Evolutionary conservation across 1,140 invertebrate species (phyloP).

Genomic region (Euwallacea similis): DNA sequence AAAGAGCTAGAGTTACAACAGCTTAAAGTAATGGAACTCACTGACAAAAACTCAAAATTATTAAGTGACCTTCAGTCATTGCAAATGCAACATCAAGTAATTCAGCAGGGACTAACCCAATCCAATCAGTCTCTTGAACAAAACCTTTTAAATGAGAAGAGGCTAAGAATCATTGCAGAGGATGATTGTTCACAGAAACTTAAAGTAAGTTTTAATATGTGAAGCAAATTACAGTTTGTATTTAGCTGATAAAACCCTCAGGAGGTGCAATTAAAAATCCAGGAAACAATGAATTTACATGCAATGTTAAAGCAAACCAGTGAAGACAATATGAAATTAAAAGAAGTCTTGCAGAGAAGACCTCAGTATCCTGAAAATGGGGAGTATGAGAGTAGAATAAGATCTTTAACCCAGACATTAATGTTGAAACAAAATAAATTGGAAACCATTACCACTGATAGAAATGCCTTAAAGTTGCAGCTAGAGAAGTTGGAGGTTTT

Average conservation of each 20-base stretch:
- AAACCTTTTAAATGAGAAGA: conserved; percentile 59
- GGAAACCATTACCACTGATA: conserved; percentile 75
- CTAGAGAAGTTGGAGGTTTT: conserved; percentile 76
- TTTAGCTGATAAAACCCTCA: conserved; percentile 44
- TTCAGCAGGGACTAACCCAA: conserved; percentile 44
- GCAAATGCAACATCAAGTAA: conserved; percentile 48
- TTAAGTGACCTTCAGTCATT: conserved; percentile 58
- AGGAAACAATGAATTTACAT: conserved; percentile 57
- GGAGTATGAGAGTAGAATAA: conserved; percentile 70
- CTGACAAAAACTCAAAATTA: conserved; percentile 59
- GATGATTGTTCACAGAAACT: conserved; percentile 61
- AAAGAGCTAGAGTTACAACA: conserved; percentile 65
- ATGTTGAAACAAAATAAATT: conserved; percentile 79
- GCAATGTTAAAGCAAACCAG: conserved; percentile 31
- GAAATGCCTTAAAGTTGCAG: conserved; percentile 76
- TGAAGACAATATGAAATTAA: conserved; percentile 40
- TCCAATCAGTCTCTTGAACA: conserved; percentile 57
- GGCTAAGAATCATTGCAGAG: conserved; percentile 60
- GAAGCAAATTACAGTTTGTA: background rate
- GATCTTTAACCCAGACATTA: conserved; percentile 74
- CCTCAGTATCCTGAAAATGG: conserved; percentile 35
- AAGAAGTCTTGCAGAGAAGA: conserved; percentile 36
- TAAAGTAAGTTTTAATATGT: conserved; percentile 48
- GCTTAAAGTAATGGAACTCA: conserved; percentile 63
- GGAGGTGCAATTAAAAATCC: conserved; percentile 59